Base-by-base conservation (phyloP, 2,888 invertebrate genomes). In the Agrochola lota region DNA sequence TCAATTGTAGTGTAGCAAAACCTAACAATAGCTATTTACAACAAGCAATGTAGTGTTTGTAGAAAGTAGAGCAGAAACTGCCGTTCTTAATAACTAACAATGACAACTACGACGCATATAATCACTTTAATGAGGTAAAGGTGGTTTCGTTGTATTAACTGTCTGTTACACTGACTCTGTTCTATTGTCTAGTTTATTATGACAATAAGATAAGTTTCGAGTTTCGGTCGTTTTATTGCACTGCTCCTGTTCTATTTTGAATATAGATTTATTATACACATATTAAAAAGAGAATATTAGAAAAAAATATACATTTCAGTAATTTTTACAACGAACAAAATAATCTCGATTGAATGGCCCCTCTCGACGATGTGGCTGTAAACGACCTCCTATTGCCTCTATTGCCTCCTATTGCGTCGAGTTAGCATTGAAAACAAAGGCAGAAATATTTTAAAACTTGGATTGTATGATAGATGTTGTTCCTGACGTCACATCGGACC, bases 51-150 rank as follows among this genome's bases (percentile, higher is more conserved):
- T 23, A 67, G 57, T 5, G 23, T 78, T 71, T 55, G 60, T 15
- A 35, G 15, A 23, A 77, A 67, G 40, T 68, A n/a, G 67, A 71
- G 71, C 83, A 62, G 57, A 60, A 52, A 35, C 46, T 52, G 20
- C 23, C 40, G 43, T 57, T 66, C 59, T 60, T 60, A 55, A 35
- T 35, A 66, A 46, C 23, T n/a, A 77, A 72, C 60, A 66, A 52
- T 67, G 66, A 6, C 49, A 35, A 35, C 35, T 52, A n/a, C 26
- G 11, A 52, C 0, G 66, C 63, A 46, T 40, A 43, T 80, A n/a
- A 57, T 30, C 23, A 60, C 72, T 73, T 73, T 78, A 82, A 82
- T 63, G 70, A 78, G 66, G 17, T 66, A 30, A 68, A 55, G 26
- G 17, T 71, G 2, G 8, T 66, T 55, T 55, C 23, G 52, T 52